phyloP scores from a whole-genome alignment of 2,888 invertebrate species.

The Andrena chrysosceles region DNA sequence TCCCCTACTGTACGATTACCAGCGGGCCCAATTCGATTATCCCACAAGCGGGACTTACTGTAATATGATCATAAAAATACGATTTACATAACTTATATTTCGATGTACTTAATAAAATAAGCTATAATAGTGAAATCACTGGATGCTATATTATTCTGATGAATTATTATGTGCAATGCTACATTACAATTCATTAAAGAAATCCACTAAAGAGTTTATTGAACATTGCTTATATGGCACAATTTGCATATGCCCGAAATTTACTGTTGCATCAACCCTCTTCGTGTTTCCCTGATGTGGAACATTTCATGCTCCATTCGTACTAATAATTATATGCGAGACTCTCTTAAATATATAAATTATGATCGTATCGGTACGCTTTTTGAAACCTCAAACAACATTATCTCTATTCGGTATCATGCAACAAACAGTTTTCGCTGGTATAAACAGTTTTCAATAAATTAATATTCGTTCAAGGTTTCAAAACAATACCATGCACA shows the following conservation, averaged over 20 bases:
- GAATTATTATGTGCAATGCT: slow-evolving; percentile 58
- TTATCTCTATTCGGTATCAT: slow-evolving; percentile 60
- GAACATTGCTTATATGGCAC: slow-evolving; percentile 57
- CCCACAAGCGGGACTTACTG: too few species aligned
- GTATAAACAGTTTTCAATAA: slow-evolving; percentile 69
- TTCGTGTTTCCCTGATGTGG: slow-evolving; percentile 68
- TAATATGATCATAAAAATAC: slow-evolving; percentile 32
- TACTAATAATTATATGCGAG: slow-evolving; percentile 74
- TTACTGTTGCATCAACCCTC: slow-evolving; percentile 82
- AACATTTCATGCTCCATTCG: slow-evolving; percentile 76
- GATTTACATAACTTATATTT: slow-evolving; percentile 26
- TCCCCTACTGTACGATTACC: too few species aligned
- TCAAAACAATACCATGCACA: slow-evolving; percentile 71
- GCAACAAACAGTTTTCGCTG: slow-evolving; percentile 48
- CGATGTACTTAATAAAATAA: slow-evolving; percentile 33
- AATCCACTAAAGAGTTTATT: slow-evolving; percentile 52
- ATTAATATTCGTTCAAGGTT: slow-evolving; percentile 75
- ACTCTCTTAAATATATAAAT: slow-evolving; percentile 77
- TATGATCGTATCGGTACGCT: slow-evolving; percentile 73
- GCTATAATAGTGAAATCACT: slow-evolving; percentile 20
- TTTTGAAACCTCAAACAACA: slow-evolving; percentile 73
- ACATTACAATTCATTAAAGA: slow-evolving; percentile 41
- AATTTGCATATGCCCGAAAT: slow-evolving; percentile 61
- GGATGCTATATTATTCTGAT: slow-evolving; percentile 42
- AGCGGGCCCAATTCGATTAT: too few species aligned